These are phyloP conservation scores for Lathamus discolor DNA, from an alignment of 2,113 vertebrate species.

Conservation along the genomic window DNA sequence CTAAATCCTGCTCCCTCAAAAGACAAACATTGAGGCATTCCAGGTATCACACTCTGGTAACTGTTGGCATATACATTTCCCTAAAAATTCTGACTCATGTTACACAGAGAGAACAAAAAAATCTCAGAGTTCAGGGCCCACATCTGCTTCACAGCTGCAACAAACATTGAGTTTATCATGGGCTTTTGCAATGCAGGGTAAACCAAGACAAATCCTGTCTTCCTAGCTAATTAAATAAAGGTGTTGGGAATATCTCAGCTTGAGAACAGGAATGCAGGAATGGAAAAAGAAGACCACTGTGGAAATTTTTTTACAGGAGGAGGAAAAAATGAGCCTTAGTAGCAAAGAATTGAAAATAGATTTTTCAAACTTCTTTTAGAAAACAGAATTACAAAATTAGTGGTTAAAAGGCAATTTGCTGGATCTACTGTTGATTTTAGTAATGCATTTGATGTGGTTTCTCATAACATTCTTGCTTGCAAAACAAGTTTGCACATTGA, in stretches of 20 bases:
- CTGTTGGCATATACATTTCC: background rate
- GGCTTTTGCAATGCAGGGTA: background rate
- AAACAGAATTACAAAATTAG: slow-evolving; percentile 41
- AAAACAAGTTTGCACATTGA: slow-evolving; percentile 33
- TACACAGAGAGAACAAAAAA: background rate
- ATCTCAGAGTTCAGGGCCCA: background rate
- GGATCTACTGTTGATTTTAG: slow-evolving; percentile 13
- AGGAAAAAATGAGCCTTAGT: background rate
- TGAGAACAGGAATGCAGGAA: background rate
- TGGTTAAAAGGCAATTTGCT: slow-evolving; percentile 13
- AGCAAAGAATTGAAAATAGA: slow-evolving; percentile 2
- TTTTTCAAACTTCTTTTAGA: slow-evolving; percentile 12
- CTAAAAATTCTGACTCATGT: background rate
- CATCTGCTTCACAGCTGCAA: slow-evolving; percentile 13
- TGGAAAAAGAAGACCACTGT: background rate
- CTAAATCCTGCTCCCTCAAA: background rate
- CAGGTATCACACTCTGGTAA: background rate
- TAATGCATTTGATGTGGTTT: slow-evolving; percentile 38
- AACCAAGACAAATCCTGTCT: background rate
- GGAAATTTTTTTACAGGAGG: background rate
- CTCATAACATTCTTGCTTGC: slow-evolving; percentile 4
- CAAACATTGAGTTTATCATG: background rate
- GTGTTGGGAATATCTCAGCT: background rate
- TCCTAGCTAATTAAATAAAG: slow-evolving; percentile 1
- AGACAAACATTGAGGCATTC: background rate